phyloP scores from a whole-genome alignment of 2,888 invertebrate species.

The Alviniconcha strummeri region DNA sequence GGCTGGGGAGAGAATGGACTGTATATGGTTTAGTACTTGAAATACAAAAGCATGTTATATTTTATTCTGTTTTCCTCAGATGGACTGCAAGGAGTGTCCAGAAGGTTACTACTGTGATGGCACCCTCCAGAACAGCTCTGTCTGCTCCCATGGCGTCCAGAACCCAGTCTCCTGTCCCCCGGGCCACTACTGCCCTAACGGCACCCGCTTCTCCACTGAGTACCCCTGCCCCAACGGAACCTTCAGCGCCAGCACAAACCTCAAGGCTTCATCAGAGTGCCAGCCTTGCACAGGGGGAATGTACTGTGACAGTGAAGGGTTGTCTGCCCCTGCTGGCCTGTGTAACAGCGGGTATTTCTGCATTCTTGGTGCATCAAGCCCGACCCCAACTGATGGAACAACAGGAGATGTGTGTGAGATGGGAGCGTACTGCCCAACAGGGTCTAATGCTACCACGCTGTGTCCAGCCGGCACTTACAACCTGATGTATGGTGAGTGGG shows the following conservation, averaged over 20 bases:
- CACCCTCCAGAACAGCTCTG: slow-evolving; percentile 64
- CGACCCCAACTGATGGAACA: slow-evolving; percentile 59
- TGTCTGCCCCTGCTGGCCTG: slow-evolving; percentile 57
- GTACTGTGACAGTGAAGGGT: slow-evolving; percentile 56
- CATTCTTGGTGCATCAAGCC: slow-evolving; percentile 48
- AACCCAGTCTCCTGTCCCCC: slow-evolving; percentile 64
- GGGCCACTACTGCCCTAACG: slow-evolving; percentile 66
- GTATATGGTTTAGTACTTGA: too few relatives aligned
- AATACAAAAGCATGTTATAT: too few relatives aligned
- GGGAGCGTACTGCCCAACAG: slow-evolving; percentile 65
- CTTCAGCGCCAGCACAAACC: slow-evolving; percentile 50
- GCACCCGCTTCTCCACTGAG: slow-evolving; percentile 61
- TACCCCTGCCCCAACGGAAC: slow-evolving; percentile 68
- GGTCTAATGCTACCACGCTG: slow-evolving; percentile 51
- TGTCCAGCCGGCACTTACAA: slow-evolving; percentile 69
- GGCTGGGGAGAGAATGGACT: too few relatives aligned
- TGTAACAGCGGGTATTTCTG: slow-evolving; percentile 64
- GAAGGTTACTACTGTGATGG: slow-evolving; percentile 69
- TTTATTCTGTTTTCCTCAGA: slow-evolving; percentile 44
- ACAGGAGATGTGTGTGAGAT: slow-evolving; percentile 61
- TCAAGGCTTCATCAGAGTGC: slow-evolving; percentile 59
- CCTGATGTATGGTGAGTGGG: slow-evolving; percentile 46
- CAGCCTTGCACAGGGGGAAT: slow-evolving; percentile 62
- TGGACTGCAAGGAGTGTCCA: slow-evolving; percentile 63
- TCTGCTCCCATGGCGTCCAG: slow-evolving; percentile 68